Evolutionary conservation across 2,888 invertebrate species (phyloP).

Genomic region (Cephus nigrinus): DNA sequence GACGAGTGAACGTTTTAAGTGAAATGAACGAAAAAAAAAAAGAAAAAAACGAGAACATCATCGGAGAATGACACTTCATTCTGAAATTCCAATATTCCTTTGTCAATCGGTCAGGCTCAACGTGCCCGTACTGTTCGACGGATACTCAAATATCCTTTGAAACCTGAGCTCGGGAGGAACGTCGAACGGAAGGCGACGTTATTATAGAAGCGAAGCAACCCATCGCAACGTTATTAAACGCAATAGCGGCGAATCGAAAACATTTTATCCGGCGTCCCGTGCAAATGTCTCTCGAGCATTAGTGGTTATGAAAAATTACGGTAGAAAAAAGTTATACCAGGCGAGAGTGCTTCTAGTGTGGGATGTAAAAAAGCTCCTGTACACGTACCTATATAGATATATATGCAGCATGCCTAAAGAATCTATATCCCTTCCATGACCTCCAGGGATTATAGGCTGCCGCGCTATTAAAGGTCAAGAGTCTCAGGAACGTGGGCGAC

Average conservation of each 20-base stretch:
- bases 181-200: slow-evolving; percentile 13
- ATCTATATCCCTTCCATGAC: not conserved
- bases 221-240: slow-evolving; percentile 37
- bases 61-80: not conserved
- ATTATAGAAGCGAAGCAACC: slow-evolving; percentile 30
- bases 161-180: slow-evolving; percentile 25
- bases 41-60: not conserved
- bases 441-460: not conserved
- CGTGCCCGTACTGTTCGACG: not conserved
- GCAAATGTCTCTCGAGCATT: not conserved
- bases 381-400: not conserved
- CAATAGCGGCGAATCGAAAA: not conserved
- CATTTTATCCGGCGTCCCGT: not conserved
- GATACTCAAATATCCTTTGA: slow-evolving; percentile 37
- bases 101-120: not conserved
- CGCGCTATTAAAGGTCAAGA: not conserved
- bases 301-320: not conserved
- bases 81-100: not conserved
- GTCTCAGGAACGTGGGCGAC: not conserved
- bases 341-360: not conserved
- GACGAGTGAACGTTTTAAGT: not conserved
- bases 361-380: not conserved
- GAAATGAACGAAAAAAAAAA: not conserved
- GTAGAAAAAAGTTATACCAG: not conserved
- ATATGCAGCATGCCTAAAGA: not conserved